Evolutionary conservation across 2,797 vertebrate species (phyloP).

Genomic region (Trichosurus vulpecula): DNA sequence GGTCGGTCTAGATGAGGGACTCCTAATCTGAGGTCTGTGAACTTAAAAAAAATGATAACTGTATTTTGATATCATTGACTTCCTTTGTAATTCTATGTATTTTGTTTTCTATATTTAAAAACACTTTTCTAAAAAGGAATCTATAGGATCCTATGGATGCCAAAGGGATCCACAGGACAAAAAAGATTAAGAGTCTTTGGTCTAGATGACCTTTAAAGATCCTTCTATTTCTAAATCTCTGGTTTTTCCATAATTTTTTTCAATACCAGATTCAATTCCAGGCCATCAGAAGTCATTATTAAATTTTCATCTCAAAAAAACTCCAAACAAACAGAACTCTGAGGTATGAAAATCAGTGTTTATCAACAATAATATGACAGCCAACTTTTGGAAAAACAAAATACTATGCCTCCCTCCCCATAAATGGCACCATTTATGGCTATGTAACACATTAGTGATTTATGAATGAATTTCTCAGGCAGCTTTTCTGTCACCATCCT

Average conservation of each 20-base stretch:
- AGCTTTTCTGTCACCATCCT: background rate
- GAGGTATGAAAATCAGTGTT: background rate
- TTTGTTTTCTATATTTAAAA: background rate
- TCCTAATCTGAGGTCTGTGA: background rate
- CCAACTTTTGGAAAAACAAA: background rate
- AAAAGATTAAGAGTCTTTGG: background rate
- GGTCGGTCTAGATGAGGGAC: background rate
- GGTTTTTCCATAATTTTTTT: background rate
- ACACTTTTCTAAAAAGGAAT: background rate
- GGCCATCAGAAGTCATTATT: background rate
- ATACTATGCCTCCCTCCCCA: background rate
- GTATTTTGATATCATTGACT: background rate
- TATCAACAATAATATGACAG: background rate
- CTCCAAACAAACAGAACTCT: background rate
- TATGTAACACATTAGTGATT: background rate
- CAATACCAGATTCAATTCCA: background rate
- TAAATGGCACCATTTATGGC: background rate
- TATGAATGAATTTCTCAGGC: background rate
- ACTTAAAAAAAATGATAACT: background rate
- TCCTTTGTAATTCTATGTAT: background rate
- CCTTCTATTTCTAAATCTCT: background rate
- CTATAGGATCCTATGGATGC: background rate
- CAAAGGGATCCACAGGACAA: background rate
- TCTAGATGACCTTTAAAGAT: background rate
- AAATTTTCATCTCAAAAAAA: background rate